Base-by-base conservation (phyloP, 1,140 invertebrate genomes). In the Leptinotarsa undecemlineata region DNA sequence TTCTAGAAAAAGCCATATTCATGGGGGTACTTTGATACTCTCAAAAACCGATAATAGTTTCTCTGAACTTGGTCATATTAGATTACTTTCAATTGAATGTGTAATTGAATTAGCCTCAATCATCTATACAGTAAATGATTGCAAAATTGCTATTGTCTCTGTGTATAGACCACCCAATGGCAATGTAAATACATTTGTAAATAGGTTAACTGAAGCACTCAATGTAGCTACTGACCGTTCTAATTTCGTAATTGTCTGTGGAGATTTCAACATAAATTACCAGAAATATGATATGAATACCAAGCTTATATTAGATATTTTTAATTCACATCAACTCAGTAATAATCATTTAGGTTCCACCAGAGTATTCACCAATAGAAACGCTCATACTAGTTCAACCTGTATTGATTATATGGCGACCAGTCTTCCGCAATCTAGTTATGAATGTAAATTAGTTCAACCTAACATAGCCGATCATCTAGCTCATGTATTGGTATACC, bases 241-340 rank as follows among this genome's bases (percentile, higher is more conserved):
- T 23, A 19, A 63, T 19, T 21, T 14, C 3, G 19, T 20, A 17
- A 63, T 63, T 20, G 13, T 63, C 14, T 63, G 62, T 63, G 62
- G 62, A 19, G 62, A 63, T 23, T 63, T 63, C 19, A 63, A 63
- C 23, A 63, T 63, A 20, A 19, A 63, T 63, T 63, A 19, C 23
- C 62, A n/a, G 19, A 63, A 63, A 51, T n/a, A 15, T 63, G 62
- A 63, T 63, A 63, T 63, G 23, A 63, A 63, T 63, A 21, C 62
- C 21, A 63, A 21, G 19, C 14, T 63, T 20, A 14, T 63, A 19
- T 63, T 63, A 19, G 62, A 63, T 63, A 63, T 63, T 20, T 63
- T 63, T 13, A 63, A 63, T 23, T 63, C 62, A 63, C 23, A 63
- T 19, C 62, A 63, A 19, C 23, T 63, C 13, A 63, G 62, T 63